Base-by-base conservation (phyloP, 2,797 vertebrate species). In the Psittacula echo region DNA sequence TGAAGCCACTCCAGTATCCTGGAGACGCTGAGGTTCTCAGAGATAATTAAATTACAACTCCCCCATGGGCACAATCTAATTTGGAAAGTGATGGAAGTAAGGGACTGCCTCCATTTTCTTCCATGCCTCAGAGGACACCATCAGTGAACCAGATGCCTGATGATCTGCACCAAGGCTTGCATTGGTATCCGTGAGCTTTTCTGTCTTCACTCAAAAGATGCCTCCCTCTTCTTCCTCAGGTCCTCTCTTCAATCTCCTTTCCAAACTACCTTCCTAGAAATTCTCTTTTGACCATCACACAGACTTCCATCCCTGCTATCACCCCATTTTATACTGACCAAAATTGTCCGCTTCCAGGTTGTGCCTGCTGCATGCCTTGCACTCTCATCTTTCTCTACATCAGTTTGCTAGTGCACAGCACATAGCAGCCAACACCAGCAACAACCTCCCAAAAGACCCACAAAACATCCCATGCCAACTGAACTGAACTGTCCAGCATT, bases 41-140 rank as follows among this genome's bases (percentile, higher is more conserved):
- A 89, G 88, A 87, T 93, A 95, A 97, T 92, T 91, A 90, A 93
- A 95, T 93, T 87, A 88, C 50, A 87, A 66, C 88, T 96, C 56
- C 92, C 71, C 73, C 73, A 64, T 23, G 79, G 92, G 73, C 68
- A 90, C 61, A 93, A 78, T 92, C 84, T 94, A 93, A 93, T 95
- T 80, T 87, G 82, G 90, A 62, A 89, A 51, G 58, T 77, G 87
- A 87, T 54, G 48, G 82, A 91, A 89, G 42, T n/a, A 82, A 85
- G 50, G 75, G 67, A 87, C 1, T 0, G 70, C 60, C 60, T 94
- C 54, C 2, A 2, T 88, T 91, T 85, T 76, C 45, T 78, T 81
- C 83, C 71, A 71, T 47, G 76, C 37, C 64, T 83, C 72, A 86
- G 74, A 81, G 71, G 50, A 91, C 39, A 42, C 1, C 3, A 76